Evolutionary conservation across 1,140 invertebrate species (phyloP).

Genomic region (Cryptotermes secundus): DNA sequence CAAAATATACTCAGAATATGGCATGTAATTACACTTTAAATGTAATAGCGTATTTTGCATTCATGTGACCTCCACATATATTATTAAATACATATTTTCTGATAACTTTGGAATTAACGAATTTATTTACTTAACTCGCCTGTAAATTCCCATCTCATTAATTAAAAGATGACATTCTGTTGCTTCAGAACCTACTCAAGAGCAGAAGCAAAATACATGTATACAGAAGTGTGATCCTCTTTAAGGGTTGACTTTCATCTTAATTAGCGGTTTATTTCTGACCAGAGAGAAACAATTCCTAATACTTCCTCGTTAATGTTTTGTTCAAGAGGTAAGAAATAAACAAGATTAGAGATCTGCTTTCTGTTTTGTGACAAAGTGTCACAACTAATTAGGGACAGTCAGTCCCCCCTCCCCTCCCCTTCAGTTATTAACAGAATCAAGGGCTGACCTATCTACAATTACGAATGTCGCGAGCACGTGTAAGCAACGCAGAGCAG

Average conservation of each 20-base stretch:
- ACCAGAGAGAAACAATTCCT: background rate
- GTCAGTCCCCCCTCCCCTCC: too few species aligned
- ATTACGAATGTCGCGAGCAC: background rate
- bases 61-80: too few species aligned
- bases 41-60: too few species aligned
- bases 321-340: background rate
- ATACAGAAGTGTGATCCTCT: background rate
- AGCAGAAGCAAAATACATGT: too few species aligned
- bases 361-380: background rate
- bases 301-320: background rate
- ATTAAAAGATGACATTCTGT: too few species aligned
- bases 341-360: constrained; percentile 8
- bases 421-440: background rate
- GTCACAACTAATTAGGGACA: background rate
- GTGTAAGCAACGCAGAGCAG: background rate
- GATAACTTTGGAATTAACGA: too few species aligned
- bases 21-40: too few species aligned
- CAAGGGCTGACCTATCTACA: background rate
- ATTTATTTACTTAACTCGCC: too few species aligned
- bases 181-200: too few species aligned
- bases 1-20: too few species aligned
- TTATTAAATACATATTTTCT: too few species aligned
- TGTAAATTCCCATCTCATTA: too few species aligned
- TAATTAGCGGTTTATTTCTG: background rate
- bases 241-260: background rate